Conservation (phyloP, 2,888 invertebrate species). For the Litoditis marina region DNA sequence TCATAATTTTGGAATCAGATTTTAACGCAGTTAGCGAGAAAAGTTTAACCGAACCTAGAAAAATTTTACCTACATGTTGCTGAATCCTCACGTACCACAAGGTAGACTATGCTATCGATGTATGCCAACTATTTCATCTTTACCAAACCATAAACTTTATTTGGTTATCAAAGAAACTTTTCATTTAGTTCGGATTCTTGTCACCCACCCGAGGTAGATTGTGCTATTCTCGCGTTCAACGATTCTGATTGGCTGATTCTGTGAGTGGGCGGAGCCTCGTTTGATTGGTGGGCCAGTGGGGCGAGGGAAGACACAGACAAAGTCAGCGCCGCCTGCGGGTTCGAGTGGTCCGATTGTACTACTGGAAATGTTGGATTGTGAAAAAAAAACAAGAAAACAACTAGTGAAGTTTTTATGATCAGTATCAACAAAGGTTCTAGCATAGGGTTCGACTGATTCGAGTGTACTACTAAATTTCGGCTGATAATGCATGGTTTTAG, state of each 20-base stretch:
- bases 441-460: too few relatives aligned
- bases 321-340: constrained; percentile 34
- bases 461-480: too few relatives aligned
- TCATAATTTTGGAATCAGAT: too few relatives aligned
- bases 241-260: constrained; percentile 24
- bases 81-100: too few relatives aligned
- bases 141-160: too few relatives aligned
- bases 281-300: constrained; percentile 19
- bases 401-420: background rate
- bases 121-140: too few relatives aligned
- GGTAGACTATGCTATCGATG: too few relatives aligned
- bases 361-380: constrained; percentile 49
- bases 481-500: too few relatives aligned
- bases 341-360: constrained; percentile 60
- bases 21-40: too few relatives aligned
- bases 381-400: background rate
- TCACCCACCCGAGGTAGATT: constrained; percentile 13
- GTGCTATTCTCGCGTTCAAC: constrained; percentile 8
- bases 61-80: too few relatives aligned
- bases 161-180: too few relatives aligned
- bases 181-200: background rate
- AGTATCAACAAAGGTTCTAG: background rate
- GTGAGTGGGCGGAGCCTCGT: constrained; percentile 13
- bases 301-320: constrained; percentile 37
- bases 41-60: too few relatives aligned